Evolutionary conservation across 2,888 invertebrate genomes (phyloP), one percentile per base, ranked within the genome.

Genomic region (Copidosoma aretas): DNA sequence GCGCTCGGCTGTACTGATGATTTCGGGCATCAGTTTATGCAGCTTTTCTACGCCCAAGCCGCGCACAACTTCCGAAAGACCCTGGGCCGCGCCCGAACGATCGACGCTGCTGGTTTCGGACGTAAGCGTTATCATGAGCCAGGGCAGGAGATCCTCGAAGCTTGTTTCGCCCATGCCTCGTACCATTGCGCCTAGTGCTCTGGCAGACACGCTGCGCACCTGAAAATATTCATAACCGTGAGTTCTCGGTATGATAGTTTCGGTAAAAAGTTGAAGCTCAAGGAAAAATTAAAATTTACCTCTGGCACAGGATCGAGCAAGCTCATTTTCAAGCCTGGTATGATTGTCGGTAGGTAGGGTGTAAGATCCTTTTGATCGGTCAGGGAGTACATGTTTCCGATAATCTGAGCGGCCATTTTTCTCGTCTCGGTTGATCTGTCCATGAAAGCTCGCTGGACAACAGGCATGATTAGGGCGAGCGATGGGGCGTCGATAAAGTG

Each of bases 401-500:
- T 98, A 82, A 99, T 98, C 86, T 99, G 98, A 3, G 98, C 97
- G 1, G 99, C 97, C 97, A 98, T 98, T 87, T 98, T 97, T 77
- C 99, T 89, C 0, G 97, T 98, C 86, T 99, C 98, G 0, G 98
- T 98, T 60, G 96, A 95, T 73, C 99, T 89, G 85, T 98, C 98
- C 86, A 96, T 93, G 86, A 99, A 98, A 14, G 98, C 98, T 75
- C 99, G 88, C 84, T 98, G 94, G 39, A 99, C 97, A 4, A 99
- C 98, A 0, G 99, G 99, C 98, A 99, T 99, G 79, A 99, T 98
- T 63, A 99, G 88, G 68, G 99, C 98, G 24, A 99, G 87, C 0
- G 98, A 98, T 0, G 99, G 97, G 2, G 99, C 97, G 85, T 99
- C 99, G 79, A 99, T 98, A 85, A 98, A 98, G 85, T 99, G 99